A percentile compares a stretch with the other conserved stretches of the same genome.
phyloP scores from a whole-genome alignment of 2,113 vertebrate genomes.

The Limanda limanda region DNA sequence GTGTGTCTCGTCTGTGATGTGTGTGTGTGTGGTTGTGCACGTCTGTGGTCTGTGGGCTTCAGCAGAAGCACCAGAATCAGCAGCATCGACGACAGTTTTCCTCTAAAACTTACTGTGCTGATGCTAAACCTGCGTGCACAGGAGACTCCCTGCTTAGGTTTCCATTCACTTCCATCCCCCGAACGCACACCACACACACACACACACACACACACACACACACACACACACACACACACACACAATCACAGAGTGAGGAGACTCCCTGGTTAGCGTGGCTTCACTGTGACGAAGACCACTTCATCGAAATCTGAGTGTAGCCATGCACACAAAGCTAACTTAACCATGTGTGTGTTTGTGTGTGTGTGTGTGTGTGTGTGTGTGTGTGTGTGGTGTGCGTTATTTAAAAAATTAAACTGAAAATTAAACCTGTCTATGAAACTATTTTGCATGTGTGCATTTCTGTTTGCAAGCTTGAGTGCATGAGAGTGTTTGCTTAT shows the following conservation, averaged over 20 bases:
- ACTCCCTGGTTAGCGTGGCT: constrained; percentile 56
- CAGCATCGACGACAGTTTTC: constrained; percentile 52
- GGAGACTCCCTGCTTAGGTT: constrained; percentile 70
- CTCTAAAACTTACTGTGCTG: constrained; percentile 59
- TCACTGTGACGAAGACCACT: constrained; percentile 24
- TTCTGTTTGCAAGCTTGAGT: no score
- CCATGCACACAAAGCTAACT: neutral
- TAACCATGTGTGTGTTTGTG: no score
- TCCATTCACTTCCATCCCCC: constrained; percentile 42
- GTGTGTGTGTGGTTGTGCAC: constrained; percentile 21
- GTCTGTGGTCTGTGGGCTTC: constrained; percentile 77
- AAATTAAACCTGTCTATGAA: no score
- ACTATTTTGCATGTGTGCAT: neutral
- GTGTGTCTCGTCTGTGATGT: constrained; percentile 7
- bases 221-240: neutral
- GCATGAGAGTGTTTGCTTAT: no score
- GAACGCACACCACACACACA: neutral
- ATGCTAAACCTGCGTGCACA: constrained; percentile 57
- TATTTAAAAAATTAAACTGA: no score
- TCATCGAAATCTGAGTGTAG: constrained; percentile 16
- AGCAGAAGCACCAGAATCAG: constrained; percentile 52
- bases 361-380: neutral
- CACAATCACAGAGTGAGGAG: constrained; percentile 1
- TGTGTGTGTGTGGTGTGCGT: no score
- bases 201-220: neutral